Evolutionary conservation across 1,140 invertebrate species (phyloP).

Genomic region (Drosophila hydei): DNA sequence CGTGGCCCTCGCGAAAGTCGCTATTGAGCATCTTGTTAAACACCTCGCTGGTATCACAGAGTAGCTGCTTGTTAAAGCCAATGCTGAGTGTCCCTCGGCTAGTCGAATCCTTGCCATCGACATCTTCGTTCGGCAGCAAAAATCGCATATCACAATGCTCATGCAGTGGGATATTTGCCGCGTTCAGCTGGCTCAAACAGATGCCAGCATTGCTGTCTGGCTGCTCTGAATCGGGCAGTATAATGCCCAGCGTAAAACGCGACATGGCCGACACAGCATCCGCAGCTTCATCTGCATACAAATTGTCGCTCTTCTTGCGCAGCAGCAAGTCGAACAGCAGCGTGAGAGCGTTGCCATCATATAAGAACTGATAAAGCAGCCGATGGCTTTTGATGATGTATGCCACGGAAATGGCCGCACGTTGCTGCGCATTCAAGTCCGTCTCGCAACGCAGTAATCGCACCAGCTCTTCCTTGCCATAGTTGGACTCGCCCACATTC

Average conservation of each 20-base stretch:
- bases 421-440: slow-evolving; percentile 69
- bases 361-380: slow-evolving; percentile 76
- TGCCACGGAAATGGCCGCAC: slow-evolving; percentile 76
- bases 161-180: slow-evolving; percentile 35
- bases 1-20: slow-evolving; percentile 75
- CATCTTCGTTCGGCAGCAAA: slow-evolving; percentile 41
- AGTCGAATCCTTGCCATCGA: neutral
- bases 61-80: slow-evolving; percentile 77
- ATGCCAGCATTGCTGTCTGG: slow-evolving; percentile 35
- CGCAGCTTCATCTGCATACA: slow-evolving; percentile 72
- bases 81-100: slow-evolving; percentile 42
- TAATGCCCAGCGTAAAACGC: slow-evolving; percentile 68
- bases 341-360: slow-evolving; percentile 72
- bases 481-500: slow-evolving; percentile 81
- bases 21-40: slow-evolving; percentile 83
- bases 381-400: slow-evolving; percentile 78
- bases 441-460: slow-evolving; percentile 66
- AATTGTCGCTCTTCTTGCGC: slow-evolving; percentile 61
- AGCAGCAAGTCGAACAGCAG: slow-evolving; percentile 73
- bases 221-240: slow-evolving; percentile 49
- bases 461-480: slow-evolving; percentile 79
- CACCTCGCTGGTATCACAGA: slow-evolving; percentile 79
- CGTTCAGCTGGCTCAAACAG: slow-evolving; percentile 33
- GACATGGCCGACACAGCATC: slow-evolving; percentile 78
- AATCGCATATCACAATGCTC: slow-evolving; percentile 77